phyloP scores from a whole-genome alignment of 2,797 vertebrate genomes.

The Discoglossus pictus region DNA sequence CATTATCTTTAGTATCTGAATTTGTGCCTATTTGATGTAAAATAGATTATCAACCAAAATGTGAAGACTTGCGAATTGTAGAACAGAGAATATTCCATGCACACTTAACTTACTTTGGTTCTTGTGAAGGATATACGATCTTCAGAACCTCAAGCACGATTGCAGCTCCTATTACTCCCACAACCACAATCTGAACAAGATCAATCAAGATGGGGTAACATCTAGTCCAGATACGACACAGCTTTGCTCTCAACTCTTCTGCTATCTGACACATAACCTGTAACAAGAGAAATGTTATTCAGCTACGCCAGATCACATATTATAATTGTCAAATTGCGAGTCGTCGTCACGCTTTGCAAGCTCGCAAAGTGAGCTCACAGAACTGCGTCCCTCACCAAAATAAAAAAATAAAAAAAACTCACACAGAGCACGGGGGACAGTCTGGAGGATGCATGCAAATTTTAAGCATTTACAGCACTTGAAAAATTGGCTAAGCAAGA shows the following conservation, averaged over 20 bases:
- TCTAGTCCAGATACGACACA: constrained; percentile 80
- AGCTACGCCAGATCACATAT: no score
- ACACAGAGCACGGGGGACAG: no score
- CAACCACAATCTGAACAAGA: constrained; percentile 84
- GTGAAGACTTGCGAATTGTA: not conserved
- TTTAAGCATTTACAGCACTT: no score
- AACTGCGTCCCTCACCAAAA: no score
- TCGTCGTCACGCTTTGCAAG: no score
- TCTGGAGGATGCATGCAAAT: no score
- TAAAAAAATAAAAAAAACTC: no score
- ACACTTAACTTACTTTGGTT: constrained; percentile 80
- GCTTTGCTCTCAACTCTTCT: constrained; percentile 78
- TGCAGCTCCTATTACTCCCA: constrained; percentile 84
- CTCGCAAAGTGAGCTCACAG: no score
- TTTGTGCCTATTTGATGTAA: no score
- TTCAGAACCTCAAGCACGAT: constrained; percentile 84
- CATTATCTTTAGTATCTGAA: no score
- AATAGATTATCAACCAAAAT: not conserved
- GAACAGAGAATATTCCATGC: not conserved
- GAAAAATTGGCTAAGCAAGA: no score
- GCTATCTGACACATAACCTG: constrained; percentile 91
- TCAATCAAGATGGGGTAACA: constrained; percentile 85
- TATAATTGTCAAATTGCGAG: no score
- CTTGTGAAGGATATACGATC: constrained; percentile 80
- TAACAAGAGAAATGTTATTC: constrained; percentile 32